phyloP scores from a whole-genome alignment of 2,888 invertebrate species.

The Chydorus sphaericus region DNA sequence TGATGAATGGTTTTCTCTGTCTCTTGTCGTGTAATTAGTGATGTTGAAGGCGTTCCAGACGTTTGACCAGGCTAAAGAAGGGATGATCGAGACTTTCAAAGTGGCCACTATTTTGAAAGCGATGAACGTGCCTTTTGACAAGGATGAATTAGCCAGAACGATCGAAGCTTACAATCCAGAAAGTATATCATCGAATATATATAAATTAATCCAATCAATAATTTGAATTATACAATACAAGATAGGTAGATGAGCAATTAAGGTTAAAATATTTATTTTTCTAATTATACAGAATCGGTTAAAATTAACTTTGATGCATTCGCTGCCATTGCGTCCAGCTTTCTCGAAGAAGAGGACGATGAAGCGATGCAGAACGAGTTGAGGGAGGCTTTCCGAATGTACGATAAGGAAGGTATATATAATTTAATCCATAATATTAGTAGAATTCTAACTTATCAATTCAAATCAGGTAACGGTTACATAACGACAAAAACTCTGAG shows the following conservation, averaged over 20 bases:
- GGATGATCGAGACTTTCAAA: slow-evolving; percentile 78
- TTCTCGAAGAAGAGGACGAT: slow-evolving; percentile 88
- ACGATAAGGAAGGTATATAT: slow-evolving; percentile 74
- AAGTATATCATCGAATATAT: slow-evolving; percentile 32
- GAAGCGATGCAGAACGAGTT: slow-evolving; percentile 93
- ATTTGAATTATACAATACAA: background rate
- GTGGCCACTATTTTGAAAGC: slow-evolving; percentile 85
- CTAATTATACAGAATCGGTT: slow-evolving; percentile 46
- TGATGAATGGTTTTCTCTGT: background rate
- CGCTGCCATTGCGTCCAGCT: slow-evolving; percentile 79
- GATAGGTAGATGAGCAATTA: background rate
- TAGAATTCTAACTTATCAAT: background rate
- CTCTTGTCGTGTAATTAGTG: slow-evolving; percentile 38
- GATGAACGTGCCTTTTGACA: slow-evolving; percentile 88
- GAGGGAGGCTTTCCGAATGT: slow-evolving; percentile 91
- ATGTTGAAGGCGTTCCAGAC: slow-evolving; percentile 92
- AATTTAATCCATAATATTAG: too few species aligned
- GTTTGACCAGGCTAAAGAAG: slow-evolving; percentile 86
- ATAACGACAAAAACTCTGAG: slow-evolving; percentile 77
- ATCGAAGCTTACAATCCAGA: slow-evolving; percentile 87
- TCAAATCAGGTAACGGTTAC: slow-evolving; percentile 53
- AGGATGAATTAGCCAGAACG: slow-evolving; percentile 70
- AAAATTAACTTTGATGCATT: slow-evolving; percentile 91
- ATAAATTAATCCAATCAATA: background rate
- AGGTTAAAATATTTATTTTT: background rate